phyloP scores from a whole-genome alignment of 2,888 invertebrate genomes.

The Coelinius sp. region DNA sequence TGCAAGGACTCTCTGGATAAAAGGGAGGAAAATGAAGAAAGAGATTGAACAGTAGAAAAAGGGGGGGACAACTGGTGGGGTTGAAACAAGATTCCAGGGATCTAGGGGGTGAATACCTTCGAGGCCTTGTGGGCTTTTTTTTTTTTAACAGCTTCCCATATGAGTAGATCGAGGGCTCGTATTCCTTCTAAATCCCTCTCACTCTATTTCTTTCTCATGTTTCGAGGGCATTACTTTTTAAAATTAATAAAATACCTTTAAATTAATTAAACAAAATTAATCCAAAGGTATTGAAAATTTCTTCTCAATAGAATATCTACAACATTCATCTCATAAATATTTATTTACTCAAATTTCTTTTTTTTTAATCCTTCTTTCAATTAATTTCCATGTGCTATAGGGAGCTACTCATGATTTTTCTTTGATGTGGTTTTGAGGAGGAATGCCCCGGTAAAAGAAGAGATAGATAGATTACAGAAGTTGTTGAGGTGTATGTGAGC shows the following conservation, averaged over 20 bases:
- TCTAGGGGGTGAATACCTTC: conserved; percentile 32
- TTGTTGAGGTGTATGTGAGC: conserved; percentile 25
- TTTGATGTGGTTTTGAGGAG: conserved; percentile 7
- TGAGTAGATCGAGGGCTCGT: conserved; percentile 17
- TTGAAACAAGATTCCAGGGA: conserved; percentile 57
- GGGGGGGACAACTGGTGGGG: conserved; percentile 36
- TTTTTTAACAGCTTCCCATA: conserved; percentile 52
- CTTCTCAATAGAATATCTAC: too few species aligned
- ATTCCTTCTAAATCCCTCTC: conserved; percentile 9
- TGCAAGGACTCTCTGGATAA: conserved; percentile 9
- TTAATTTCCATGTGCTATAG: conserved; percentile 32
- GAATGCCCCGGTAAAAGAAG: background rate
- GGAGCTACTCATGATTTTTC: conserved; percentile 14
- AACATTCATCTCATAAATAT: too few species aligned
- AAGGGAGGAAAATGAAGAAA: conserved; percentile 13
- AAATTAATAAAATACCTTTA: too few species aligned
- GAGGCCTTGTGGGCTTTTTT: conserved; percentile 51
- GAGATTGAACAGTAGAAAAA: conserved; percentile 8
- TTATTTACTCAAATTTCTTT: background rate
- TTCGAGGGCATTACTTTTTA: background rate
- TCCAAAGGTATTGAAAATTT: too few species aligned
- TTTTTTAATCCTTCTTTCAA: background rate
- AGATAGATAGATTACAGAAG: conserved; percentile 2
- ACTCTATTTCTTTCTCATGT: background rate
- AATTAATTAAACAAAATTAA: too few species aligned